Conservation (phyloP, 2,113 vertebrate genomes). For the Brachionichthys hirsutus region DNA sequence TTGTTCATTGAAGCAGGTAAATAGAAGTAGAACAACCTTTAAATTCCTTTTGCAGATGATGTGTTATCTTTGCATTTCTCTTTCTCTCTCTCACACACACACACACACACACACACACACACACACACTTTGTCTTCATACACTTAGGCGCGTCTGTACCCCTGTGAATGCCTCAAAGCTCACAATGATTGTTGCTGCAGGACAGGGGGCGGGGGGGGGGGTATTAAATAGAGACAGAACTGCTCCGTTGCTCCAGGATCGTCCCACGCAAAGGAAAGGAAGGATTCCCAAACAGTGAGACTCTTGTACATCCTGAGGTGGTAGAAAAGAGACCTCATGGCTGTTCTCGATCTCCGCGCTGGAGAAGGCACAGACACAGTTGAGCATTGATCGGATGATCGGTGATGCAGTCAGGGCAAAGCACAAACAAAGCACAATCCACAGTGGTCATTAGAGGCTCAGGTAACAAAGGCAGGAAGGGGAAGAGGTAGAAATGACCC, state of each 20-base stretch:
- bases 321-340: neutral
- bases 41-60: conserved; percentile 3
- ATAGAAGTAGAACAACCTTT: conserved; percentile 21
- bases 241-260: conserved; percentile 2
- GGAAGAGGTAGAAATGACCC: neutral
- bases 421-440: neutral
- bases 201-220: conserved; percentile 1
- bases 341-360: conserved; percentile 22
- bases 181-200: neutral
- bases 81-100: conserved; percentile 5
- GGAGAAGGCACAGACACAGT: neutral
- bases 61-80: conserved; percentile 2
- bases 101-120: conserved; percentile 2
- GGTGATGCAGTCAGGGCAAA: neutral
- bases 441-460: conserved; percentile 6
- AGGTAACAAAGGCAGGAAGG: conserved; percentile 40
- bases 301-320: neutral
- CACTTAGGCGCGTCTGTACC: conserved; percentile 16
- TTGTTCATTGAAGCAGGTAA: conserved; percentile 9
- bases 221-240: conserved; percentile 6
- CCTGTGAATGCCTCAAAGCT: conserved; percentile 23
- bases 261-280: neutral
- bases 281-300: neutral
- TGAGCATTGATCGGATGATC: neutral
- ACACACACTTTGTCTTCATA: conserved; percentile 2